These are phyloP conservation scores for Coenonympha arcania DNA, from an alignment of 2,888 invertebrate species.

Conservation along the genomic window DNA sequence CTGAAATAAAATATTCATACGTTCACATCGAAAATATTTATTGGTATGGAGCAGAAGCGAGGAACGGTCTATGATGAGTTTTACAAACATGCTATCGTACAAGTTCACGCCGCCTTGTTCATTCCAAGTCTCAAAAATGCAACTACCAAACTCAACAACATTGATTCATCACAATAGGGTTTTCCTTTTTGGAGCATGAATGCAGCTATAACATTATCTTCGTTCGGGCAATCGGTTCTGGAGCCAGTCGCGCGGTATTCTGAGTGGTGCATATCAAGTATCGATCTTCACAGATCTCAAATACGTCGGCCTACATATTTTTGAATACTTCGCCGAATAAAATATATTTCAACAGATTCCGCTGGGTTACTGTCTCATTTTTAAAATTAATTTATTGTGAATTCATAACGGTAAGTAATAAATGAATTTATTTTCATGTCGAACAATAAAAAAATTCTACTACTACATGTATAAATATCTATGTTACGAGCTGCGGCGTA, in stretches of 20 bases:
- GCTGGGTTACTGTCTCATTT: too few relatives aligned
- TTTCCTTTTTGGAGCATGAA: conserved; percentile 1
- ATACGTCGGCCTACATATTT: conserved; percentile 59
- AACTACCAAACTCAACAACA: neutral
- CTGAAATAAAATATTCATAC: neutral
- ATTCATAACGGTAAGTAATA: too few relatives aligned
- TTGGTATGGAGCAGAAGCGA: neutral
- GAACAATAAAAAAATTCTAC: too few relatives aligned
- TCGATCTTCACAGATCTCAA: conserved; percentile 62
- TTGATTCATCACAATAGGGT: neutral
- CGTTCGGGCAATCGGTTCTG: conserved; percentile 26
- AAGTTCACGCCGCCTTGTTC: too few relatives aligned
- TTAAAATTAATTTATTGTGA: too few relatives aligned
- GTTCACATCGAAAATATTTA: neutral
- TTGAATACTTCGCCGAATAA: conserved; percentile 49
- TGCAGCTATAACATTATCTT: neutral
- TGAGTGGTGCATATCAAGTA: conserved; percentile 66
- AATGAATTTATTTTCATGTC: too few relatives aligned
- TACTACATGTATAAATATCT: too few relatives aligned
- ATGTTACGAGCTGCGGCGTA: too few relatives aligned
- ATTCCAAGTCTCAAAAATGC: neutral
- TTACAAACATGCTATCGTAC: too few relatives aligned
- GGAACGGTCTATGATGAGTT: too few relatives aligned
- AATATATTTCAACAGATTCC: neutral
- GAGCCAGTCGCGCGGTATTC: conserved; percentile 55